Evolutionary conservation across 1,140 invertebrate genomes (phyloP).

Genomic region (Bombus waltoni): DNA sequence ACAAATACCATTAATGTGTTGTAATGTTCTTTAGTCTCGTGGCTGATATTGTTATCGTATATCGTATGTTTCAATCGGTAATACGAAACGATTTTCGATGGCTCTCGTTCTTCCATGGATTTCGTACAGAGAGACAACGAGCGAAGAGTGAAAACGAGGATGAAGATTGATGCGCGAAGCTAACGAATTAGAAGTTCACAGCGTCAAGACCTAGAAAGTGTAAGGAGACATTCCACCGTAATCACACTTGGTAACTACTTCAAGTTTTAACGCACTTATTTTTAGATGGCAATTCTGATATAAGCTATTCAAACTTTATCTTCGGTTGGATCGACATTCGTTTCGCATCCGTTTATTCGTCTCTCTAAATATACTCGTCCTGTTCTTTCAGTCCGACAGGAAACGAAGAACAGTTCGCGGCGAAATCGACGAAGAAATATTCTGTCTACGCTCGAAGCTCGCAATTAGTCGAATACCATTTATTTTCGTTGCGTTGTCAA

Average conservation of each 20-base stretch:
- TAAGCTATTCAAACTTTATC: slow-evolving; percentile 45
- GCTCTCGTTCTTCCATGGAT: neutral
- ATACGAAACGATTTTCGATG: slow-evolving; percentile 10
- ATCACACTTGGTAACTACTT: slow-evolving; percentile 39
- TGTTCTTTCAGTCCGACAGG: neutral
- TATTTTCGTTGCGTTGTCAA: neutral
- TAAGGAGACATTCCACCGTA: slow-evolving; percentile 17
- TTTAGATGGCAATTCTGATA: slow-evolving; percentile 23
- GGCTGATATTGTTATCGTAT: too few species aligned
- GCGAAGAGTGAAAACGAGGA: neutral
- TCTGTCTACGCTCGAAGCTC: neutral
- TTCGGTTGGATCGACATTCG: slow-evolving; percentile 12
- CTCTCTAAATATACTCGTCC: neutral
- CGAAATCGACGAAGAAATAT: neutral
- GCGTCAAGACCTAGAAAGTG: slow-evolving; percentile 5
- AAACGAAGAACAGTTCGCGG: neutral
- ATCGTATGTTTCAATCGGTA: neutral
- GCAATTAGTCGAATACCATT: neutral
- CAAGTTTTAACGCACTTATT: slow-evolving; percentile 47
- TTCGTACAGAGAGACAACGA: too few species aligned
- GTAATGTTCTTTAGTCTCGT: neutral
- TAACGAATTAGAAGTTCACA: slow-evolving; percentile 36
- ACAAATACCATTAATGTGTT: slow-evolving; percentile 16
- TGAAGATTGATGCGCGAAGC: slow-evolving; percentile 17
- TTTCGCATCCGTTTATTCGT: slow-evolving; percentile 5